These are phyloP conservation scores for Pterocles gutturalis DNA, from an alignment of 2,113 vertebrate genomes.

Conservation along the genomic window DNA sequence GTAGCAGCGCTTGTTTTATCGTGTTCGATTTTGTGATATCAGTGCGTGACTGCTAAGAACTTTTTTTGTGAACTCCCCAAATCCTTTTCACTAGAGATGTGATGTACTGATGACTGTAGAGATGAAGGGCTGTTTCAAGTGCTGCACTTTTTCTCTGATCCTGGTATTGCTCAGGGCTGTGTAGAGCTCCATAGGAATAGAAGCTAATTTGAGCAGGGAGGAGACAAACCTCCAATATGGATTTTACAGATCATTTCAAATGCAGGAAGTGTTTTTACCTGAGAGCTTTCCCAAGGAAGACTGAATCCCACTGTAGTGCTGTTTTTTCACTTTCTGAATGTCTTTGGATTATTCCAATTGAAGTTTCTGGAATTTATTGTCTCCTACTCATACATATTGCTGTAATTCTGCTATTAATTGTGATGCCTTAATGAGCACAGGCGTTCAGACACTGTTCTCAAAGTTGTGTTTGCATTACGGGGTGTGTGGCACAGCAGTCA, in stretches of 20 bases:
- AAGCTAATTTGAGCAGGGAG: slow-evolving; percentile 31
- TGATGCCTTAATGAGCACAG: neutral
- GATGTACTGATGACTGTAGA: neutral
- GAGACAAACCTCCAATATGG: slow-evolving; percentile 8
- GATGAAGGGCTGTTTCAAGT: slow-evolving; percentile 37
- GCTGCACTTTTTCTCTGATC: slow-evolving; percentile 18
- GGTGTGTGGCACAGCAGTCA: neutral
- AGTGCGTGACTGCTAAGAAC: neutral
- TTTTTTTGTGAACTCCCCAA: neutral
- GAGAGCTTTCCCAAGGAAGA: neutral
- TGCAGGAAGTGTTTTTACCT: neutral
- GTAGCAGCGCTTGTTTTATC: slow-evolving; percentile 28
- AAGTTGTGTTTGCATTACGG: neutral
- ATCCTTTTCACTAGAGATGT: neutral
- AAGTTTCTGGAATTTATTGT: slow-evolving; percentile 17
- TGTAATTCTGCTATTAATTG: neutral
- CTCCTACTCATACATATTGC: neutral
- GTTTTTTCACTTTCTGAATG: neutral
- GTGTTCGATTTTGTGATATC: slow-evolving; percentile 5
- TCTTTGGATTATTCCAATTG: slow-evolving; percentile 12
- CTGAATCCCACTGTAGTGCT: neutral
- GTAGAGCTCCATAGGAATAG: neutral
- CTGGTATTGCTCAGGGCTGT: neutral
- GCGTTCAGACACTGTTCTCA: neutral
- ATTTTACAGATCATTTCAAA: slow-evolving; percentile 15